Conservation (phyloP, 2,113 vertebrate genomes). For the Caracal caracal region DNA sequence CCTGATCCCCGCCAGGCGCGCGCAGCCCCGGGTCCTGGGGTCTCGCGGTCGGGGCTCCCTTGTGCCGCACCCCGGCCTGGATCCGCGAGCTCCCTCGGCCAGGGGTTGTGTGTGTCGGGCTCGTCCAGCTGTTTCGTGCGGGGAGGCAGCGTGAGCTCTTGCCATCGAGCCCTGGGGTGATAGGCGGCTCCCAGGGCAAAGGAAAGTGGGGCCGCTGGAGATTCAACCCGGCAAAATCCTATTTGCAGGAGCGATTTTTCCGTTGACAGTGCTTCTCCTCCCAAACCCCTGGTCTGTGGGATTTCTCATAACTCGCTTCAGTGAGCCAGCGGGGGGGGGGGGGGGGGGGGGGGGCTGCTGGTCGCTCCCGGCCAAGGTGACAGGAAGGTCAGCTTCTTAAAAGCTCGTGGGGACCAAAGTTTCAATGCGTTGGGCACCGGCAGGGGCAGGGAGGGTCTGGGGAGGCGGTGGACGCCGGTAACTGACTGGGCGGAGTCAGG, state of each 20-base stretch:
- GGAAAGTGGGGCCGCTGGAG: not conserved
- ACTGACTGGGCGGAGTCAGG: not conserved
- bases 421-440: fast-evolving
- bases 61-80: not conserved
- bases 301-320: not conserved
- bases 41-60: too few species aligned
- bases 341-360: not conserved
- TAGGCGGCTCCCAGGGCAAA: not conserved
- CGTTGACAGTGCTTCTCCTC: not conserved
- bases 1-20: not conserved
- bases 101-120: not conserved
- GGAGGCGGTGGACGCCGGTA: too few species aligned
- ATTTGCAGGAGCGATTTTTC: not conserved
- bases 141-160: not conserved
- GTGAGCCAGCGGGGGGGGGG: not conserved
- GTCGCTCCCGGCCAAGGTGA: slow-evolving; percentile 47
- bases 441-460: not conserved
- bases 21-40: not conserved
- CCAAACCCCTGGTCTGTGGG: not conserved
- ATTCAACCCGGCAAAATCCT: not conserved
- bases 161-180: fast-evolving
- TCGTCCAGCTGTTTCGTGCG: not conserved
- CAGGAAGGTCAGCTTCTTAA: slow-evolving; percentile 55
- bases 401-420: not conserved
- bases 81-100: not conserved